These are phyloP conservation scores for Lycopodina hypogea DNA, from an alignment of 37 sponge, comb jelly and placozoan genomes.

Conservation along the genomic window DNA sequence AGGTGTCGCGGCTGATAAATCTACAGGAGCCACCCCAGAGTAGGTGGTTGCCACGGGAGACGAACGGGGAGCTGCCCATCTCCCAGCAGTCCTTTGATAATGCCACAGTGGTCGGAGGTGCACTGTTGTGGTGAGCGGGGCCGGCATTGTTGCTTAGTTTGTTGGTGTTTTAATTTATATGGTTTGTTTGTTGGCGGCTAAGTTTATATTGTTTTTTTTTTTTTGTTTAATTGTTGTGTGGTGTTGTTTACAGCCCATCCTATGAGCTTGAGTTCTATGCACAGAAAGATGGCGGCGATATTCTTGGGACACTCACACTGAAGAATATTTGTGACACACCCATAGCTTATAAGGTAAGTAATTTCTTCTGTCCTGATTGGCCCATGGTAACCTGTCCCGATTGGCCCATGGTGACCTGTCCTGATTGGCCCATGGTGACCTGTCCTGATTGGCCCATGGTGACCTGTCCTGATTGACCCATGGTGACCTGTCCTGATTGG, in stretches of 20 bases:
- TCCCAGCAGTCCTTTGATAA: too few relatives aligned
- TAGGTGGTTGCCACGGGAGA: not conserved
- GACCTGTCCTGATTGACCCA: not conserved
- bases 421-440: not conserved
- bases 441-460: not conserved
- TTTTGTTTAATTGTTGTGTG: not conserved
- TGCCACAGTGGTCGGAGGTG: not conserved
- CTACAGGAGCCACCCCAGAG: not conserved
- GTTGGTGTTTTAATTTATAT: not conserved
- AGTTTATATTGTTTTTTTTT: too few relatives aligned
- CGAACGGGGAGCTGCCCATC: not conserved
- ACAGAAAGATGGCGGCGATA: slow-evolving; percentile 10
- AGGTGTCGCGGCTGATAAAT: slow-evolving; percentile 25
- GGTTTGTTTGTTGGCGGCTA: not conserved
- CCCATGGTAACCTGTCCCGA: not conserved
- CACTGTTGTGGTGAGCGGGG: slow-evolving; percentile 6
- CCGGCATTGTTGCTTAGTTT: not conserved
- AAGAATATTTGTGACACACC: slow-evolving; percentile 40
- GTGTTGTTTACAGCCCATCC: slow-evolving; percentile 28
- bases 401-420: not conserved
- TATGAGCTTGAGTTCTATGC: slow-evolving; percentile 49
- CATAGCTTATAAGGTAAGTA: slow-evolving; percentile 54
- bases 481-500: not conserved
- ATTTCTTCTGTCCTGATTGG: not conserved
- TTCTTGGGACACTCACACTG: slow-evolving; percentile 45